Base-by-base conservation (phyloP, 2,888 invertebrate genomes). In the Palloptera scutellata region DNA sequence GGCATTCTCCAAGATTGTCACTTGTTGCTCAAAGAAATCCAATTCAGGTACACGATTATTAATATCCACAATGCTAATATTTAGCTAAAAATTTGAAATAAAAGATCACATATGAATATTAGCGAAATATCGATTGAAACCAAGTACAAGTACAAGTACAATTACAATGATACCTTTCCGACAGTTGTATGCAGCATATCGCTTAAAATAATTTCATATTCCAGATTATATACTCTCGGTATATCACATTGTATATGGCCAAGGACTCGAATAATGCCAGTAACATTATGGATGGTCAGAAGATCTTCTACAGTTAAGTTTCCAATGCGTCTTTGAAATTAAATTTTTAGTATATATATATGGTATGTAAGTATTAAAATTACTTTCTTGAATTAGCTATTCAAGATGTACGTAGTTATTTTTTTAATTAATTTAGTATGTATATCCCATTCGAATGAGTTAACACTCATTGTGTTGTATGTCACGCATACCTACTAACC, bases 11-110 rank as follows among this genome's bases (percentile, higher is more conserved):
- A 80, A 84, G 13, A 90, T 83, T 53, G 77, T 74, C 15, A 87
- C 83, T 1, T 76, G 78, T 0, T 75, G 72, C 0, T 83, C 55
- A 72, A 86, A 86, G 51, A 73, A 59, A 0, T 79, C 80, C 13
- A 82, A 75, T 59, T 81, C 77, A 0, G 88, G 90, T 13, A 73
- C 70, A 76, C 88, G 87, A 80, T 90, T 89, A 81, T 91, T 91
- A 1, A 86, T 87, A 77, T 91, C 91, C 1, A 86, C 86, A 15
- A 91, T 88, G 64, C 81, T 78, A 48, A 91, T 89, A 13, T 78
- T 73, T 69, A 90, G 86, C 90, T 90, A 79, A 13, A 81, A 54
- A 75, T 20, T 42, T 61, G 17, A 59, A 72, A 64, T 57, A 58
- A n/a, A 41, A 57, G 3, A 61, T 58, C n/a, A n/a, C n/a, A n/a